phyloP scores from a whole-genome alignment of 1,140 invertebrate species.

The Drosophila persimilis region DNA sequence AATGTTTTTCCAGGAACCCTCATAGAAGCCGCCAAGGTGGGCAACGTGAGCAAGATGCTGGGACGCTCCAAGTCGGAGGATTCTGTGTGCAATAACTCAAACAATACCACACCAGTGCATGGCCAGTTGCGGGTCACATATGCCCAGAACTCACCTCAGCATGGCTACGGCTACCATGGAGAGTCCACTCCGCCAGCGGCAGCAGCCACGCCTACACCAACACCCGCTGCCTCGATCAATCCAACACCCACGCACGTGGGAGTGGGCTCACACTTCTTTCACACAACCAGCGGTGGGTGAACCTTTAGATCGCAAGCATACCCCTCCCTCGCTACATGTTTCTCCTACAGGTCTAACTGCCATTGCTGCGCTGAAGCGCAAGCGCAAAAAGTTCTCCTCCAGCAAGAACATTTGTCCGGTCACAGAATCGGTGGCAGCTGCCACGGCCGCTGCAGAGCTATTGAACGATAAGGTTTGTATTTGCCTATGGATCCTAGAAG shows the following conservation, averaged over 20 bases:
- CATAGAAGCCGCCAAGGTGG: constrained; percentile 92
- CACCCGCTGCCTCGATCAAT: constrained; percentile 14
- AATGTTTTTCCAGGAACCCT: constrained; percentile 86
- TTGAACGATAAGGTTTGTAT: constrained; percentile 57
- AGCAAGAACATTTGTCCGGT: constrained; percentile 87
- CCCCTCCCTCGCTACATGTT: not conserved
- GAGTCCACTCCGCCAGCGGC: constrained; percentile 8
- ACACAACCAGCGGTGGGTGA: constrained; percentile 66
- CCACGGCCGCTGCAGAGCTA: constrained; percentile 55
- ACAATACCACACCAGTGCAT: constrained; percentile 66
- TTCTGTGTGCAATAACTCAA: constrained; percentile 89
- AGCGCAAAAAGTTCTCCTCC: constrained; percentile 91
- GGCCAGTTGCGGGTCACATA: constrained; percentile 75
- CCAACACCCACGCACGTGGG: constrained; percentile 34
- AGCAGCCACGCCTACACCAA: constrained; percentile 2
- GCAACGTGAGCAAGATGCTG: constrained; percentile 89
- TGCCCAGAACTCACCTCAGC: constrained; percentile 67
- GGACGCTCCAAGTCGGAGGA: constrained; percentile 91
- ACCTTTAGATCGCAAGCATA: not conserved
- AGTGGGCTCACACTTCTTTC: constrained; percentile 73
- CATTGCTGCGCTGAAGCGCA: constrained; percentile 88
- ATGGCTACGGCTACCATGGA: constrained; percentile 51
- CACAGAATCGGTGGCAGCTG: constrained; percentile 73
- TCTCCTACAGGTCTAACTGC: constrained; percentile 84
- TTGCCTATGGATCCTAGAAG: not conserved